These are phyloP conservation scores for Mus musculus DNA, from an alignment of 2,113 vertebrate species.

Conservation along the genomic window DNA sequence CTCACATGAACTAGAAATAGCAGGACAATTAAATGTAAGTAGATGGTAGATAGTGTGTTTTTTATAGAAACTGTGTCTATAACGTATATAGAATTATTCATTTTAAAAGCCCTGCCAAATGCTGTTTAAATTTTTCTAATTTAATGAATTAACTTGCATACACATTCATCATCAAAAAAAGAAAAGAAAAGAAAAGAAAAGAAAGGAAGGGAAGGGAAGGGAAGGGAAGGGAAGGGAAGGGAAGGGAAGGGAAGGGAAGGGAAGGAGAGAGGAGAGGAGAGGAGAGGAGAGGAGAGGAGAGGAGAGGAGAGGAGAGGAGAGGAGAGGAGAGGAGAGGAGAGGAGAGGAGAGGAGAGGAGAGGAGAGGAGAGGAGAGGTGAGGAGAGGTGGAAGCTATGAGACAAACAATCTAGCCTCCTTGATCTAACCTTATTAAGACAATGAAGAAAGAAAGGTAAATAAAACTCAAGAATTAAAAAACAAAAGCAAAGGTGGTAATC, in stretches of 20 bases:
- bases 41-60: slow-evolving; percentile 85
- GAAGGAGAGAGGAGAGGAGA: too few relatives aligned
- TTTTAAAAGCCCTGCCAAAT: slow-evolving; percentile 65
- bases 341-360: too few relatives aligned
- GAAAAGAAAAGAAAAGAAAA: too few relatives aligned
- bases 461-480: background rate
- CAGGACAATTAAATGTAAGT: slow-evolving; percentile 74
- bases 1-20: slow-evolving; percentile 21
- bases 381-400: background rate
- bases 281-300: too few relatives aligned
- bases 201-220: too few relatives aligned
- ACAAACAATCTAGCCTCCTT: background rate
- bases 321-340: too few relatives aligned
- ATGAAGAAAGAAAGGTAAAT: background rate
- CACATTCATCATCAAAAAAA: slow-evolving; percentile 73
- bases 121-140: slow-evolving; percentile 80
- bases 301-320: too few relatives aligned
- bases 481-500: background rate
- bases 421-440: background rate
- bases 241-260: too few relatives aligned
- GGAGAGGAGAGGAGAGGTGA: too few relatives aligned
- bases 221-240: too few relatives aligned
- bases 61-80: slow-evolving; percentile 87
- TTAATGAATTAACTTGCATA: slow-evolving; percentile 71
- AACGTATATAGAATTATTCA: slow-evolving; percentile 85